Evolutionary conservation across 2,888 invertebrate genomes (phyloP).

Genomic region (Chalcosyrphus nemorum): DNA sequence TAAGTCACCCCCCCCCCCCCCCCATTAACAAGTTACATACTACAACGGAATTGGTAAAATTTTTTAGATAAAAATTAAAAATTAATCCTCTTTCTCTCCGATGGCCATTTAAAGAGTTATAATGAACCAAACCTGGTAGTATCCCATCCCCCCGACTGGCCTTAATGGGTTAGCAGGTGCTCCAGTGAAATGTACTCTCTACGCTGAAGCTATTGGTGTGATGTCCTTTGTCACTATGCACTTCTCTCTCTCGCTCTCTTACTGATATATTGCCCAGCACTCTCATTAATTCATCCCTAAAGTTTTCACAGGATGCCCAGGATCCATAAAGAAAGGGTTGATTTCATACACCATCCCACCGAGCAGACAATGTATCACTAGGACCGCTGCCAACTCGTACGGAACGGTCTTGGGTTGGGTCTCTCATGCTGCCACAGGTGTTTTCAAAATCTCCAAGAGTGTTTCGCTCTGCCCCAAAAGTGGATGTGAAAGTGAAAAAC

Average conservation of each 20-base stretch:
- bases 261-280: conserved; percentile 51
- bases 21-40: conserved; percentile 59
- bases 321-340: conserved; percentile 71
- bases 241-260: background rate
- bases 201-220: conserved; percentile 17
- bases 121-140: conserved; percentile 56
- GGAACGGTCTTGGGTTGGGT: conserved; percentile 19
- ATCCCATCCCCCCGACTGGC: background rate
- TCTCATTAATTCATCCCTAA: conserved; percentile 70
- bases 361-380: conserved; percentile 62
- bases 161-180: conserved; percentile 70
- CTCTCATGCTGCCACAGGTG: conserved; percentile 59
- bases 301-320: conserved; percentile 65
- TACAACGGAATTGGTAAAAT: conserved; percentile 35
- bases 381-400: conserved; percentile 37
- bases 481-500: conserved; percentile 66
- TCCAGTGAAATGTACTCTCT: too few relatives aligned
- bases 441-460: conserved; percentile 61
- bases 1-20: too few relatives aligned
- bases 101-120: conserved; percentile 65
- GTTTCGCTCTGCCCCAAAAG: conserved; percentile 52
- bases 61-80: conserved; percentile 67
- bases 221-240: conserved; percentile 50
- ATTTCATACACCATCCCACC: too few relatives aligned
- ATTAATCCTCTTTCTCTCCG: conserved; percentile 53